Conservation (phyloP, 2,113 vertebrate species). For the Plecotus auritus region DNA sequence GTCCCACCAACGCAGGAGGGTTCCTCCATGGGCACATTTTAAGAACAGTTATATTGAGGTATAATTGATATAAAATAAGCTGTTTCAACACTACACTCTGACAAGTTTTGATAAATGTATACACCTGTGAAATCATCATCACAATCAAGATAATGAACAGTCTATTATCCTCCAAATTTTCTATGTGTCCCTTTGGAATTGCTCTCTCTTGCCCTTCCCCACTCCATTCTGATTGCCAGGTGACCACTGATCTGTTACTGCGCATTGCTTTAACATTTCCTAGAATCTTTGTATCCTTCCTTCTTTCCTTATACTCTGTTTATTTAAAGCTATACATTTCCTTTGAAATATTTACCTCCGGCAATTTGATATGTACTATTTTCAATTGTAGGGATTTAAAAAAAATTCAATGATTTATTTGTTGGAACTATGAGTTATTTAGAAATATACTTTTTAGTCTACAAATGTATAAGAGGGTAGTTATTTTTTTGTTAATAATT, state of each 20-base stretch:
- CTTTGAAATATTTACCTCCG: background rate
- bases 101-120: background rate
- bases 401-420: background rate
- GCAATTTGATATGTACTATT: background rate
- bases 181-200: background rate
- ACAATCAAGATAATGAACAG: background rate
- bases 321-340: background rate
- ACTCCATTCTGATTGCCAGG: background rate
- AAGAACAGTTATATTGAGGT: background rate
- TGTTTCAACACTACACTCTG: background rate
- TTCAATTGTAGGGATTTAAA: background rate
- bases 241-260: background rate
- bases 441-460: background rate
- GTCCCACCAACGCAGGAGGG: background rate
- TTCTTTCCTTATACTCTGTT: background rate
- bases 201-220: background rate
- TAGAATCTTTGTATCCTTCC: background rate
- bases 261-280: background rate
- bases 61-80: background rate
- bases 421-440: background rate
- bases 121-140: background rate
- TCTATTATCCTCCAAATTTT: background rate
- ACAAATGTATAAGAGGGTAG: background rate
- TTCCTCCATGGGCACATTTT: background rate
- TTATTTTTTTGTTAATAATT: background rate